Base-by-base conservation (phyloP, 2,797 vertebrate species). In the Cuniculus paca region DNA sequence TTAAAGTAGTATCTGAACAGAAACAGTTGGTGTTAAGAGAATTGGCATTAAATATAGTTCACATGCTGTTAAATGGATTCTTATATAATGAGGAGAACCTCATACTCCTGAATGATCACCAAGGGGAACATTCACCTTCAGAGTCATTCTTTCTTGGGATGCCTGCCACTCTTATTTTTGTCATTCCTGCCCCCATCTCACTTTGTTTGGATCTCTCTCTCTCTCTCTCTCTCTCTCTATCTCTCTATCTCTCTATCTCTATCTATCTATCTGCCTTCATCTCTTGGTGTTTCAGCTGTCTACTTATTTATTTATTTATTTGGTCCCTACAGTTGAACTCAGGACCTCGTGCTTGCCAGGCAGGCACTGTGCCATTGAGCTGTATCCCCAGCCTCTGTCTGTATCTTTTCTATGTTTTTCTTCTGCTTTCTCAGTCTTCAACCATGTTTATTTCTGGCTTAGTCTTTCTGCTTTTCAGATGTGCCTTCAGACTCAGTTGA, bases 401-500 rank as follows among this genome's bases (percentile, higher is more conserved):
- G 54, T 45, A 70, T 85, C 26, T 85, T 58, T 81, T 58, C 72
- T 80, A 0, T 31, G 39, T 65, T 86, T 14, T 60, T 78, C 61
- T 81, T 8, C 70, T 83, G 12, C 31, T 84, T 4, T 88, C 78
- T 90, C 45, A 34, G 28, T 75, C 14, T 28, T 26, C 31, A 63
- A 24, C 52, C 11, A 31, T 9, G 2, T n/a, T 80, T 88, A 17
- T 88, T 89, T 86, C 52, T 22, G n/a, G 36, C 91, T 10, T 45
- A 34, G 68, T 61, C 28, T 78, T 70, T 45, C 81, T 58, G 52
- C 56, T 56, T 77, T 80, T 42, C 86, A 65, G 50, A 60, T 28
- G 90, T 54, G 22, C 85, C n/a, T 95, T 96, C 90, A 61, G 8
- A 61, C 91, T 96, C 48, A 91, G 50, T 88, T 95, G 81, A 81